A percentile compares a stretch with the other conserved stretches of the same genome.
Conservation (phyloP, 2,113 vertebrate species). For the Lipotes vexillifer region DNA sequence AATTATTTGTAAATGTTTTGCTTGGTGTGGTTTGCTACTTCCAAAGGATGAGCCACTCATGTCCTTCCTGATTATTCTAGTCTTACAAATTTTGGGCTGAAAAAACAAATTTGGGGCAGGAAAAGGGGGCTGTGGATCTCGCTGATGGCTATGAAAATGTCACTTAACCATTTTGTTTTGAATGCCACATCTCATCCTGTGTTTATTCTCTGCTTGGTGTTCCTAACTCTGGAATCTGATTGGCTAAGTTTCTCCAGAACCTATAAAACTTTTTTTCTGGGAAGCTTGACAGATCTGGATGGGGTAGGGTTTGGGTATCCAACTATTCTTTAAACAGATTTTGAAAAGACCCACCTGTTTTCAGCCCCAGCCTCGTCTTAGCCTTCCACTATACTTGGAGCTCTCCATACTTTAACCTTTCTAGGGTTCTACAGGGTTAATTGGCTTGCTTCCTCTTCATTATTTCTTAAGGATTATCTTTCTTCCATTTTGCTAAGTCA, state of each 20-base stretch:
- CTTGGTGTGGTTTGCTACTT: not conserved
- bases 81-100: not conserved
- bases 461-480: not conserved
- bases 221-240: not conserved
- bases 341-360: not conserved
- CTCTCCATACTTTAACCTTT: not conserved
- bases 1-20: not conserved
- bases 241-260: not conserved
- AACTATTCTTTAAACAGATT: not conserved
- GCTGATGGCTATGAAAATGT: not conserved
- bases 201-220: not conserved
- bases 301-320: not conserved
- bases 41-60: not conserved
- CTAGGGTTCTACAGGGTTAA: not conserved
- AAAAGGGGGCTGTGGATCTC: not conserved
- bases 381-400: not conserved
- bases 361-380: not conserved
- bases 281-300: not conserved
- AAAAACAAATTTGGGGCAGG: not conserved
- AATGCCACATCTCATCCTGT: not conserved
- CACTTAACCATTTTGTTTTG: not conserved
- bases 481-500: not conserved
- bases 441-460: not conserved
- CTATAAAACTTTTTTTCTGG: not conserved
- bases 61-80: not conserved